Evolutionary conservation across 2,888 invertebrate species (phyloP), one percentile per base, ranked within the genome.

Genomic region (Dynastes hyllus): DNA sequence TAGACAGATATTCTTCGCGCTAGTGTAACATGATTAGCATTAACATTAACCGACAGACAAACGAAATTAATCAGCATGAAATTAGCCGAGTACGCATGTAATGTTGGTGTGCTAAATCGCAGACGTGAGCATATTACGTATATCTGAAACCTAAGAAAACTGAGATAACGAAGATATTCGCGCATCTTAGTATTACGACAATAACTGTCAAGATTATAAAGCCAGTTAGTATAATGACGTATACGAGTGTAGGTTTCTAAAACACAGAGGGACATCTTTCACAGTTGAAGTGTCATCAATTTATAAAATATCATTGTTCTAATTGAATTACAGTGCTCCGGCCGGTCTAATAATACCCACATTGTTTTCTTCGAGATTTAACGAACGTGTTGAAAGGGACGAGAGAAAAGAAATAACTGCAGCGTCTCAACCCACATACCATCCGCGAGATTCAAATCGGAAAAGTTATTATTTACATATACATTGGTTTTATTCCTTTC

Each of bases 261-360:
- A 61, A 73, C 58, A 73, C 32, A 58, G 73, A 78, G 71, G 50
- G 50, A 78, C 71, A 61, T 71, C 78, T 63, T 32, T 78, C 78
- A 71, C 32, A 8, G 69, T 45, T 70, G 29, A 71, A 78, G 70
- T 71, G 70, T 70, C 78, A 55, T 78, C 78, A 78, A 78, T 70
- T 81, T 82, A 80, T 79, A 80, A 82, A 80, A 77, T 79, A 81
- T 81, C 80, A 82, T 82, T 83, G 82, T 82, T 82, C 81, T 84
- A 84, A 84, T 84, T 84, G 80, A 84, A 84, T 84, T 84, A 81
- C 77, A 29, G 71, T 53, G 32, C 40, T 58, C 73, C 40, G 40
- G 73, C 32, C 40, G 50, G 77, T 81, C 80, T 83, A 83, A 84
- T 82, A 84, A 83, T 83, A 81, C 83, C 83, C 83, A 82, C 83